A percentile compares a stretch with the other conserved stretches of the same genome.
phyloP scores from a whole-genome alignment of 2,888 invertebrate species.

The Papilio elwesi region DNA sequence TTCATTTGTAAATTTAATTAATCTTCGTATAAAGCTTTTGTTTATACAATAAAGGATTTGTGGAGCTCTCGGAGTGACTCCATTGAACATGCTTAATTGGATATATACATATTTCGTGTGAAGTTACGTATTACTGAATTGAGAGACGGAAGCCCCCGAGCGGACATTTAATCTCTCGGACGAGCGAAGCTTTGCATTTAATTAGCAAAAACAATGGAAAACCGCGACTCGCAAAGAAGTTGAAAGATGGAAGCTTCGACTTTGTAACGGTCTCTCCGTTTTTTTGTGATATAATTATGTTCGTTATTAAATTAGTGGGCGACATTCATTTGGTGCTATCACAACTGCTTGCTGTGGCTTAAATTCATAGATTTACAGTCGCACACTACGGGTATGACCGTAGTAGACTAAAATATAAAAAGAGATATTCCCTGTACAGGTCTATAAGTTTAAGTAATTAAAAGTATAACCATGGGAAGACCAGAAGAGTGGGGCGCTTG shows the following conservation, averaged over 20 bases:
- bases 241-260: slow-evolving; percentile 34
- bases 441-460: too few species aligned
- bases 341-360: background rate
- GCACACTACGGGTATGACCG: too few species aligned
- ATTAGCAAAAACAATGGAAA: slow-evolving; percentile 40
- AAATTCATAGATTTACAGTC: too few species aligned
- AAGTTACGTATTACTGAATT: slow-evolving; percentile 26
- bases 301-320: background rate
- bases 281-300: slow-evolving; percentile 24
- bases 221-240: slow-evolving; percentile 36
- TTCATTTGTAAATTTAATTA: slow-evolving; percentile 10
- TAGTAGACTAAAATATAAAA: too few species aligned
- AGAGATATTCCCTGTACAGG: too few species aligned
- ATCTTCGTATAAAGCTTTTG: slow-evolving; percentile 9
- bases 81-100: slow-evolving; percentile 23
- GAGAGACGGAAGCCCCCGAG: slow-evolving; percentile 29
- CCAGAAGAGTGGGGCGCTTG: too few species aligned
- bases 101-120: slow-evolving; percentile 26
- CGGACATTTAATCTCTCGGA: slow-evolving; percentile 39
- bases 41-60: slow-evolving; percentile 16
- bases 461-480: too few species aligned
- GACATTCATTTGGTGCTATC: background rate
- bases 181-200: slow-evolving; percentile 39
- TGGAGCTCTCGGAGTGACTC: background rate
- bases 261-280: slow-evolving; percentile 18